These are phyloP conservation scores for Actinia tenebrosa DNA, from an alignment of 64 coral and sea anemone genomes.

Conservation along the genomic window DNA sequence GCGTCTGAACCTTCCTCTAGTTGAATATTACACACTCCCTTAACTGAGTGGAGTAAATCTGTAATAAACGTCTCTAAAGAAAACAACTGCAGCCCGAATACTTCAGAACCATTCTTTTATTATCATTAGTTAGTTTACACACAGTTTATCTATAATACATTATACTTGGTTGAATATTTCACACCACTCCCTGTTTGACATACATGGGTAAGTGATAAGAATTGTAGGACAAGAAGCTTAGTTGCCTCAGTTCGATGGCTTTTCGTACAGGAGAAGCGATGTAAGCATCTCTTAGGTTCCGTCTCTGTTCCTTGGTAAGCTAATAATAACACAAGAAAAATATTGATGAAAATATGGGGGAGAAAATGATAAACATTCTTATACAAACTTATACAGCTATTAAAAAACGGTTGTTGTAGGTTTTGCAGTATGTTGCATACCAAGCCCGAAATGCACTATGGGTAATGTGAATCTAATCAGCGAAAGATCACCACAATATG, in stretches of 20 bases:
- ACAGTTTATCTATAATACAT: neutral
- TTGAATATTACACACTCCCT: too few relatives aligned
- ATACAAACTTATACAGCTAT: too few relatives aligned
- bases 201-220: conserved; percentile 91
- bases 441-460: too few relatives aligned
- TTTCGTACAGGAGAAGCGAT: conserved; percentile 71
- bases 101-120: neutral
- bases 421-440: too few relatives aligned
- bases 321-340: conserved; percentile 13
- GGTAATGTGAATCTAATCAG: too few relatives aligned
- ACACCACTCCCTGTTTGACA: conserved; percentile 91
- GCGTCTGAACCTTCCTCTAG: too few relatives aligned
- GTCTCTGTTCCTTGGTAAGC: conserved; percentile 78
- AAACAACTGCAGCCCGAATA: neutral
- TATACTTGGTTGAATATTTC: neutral
- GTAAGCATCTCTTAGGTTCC: conserved; percentile 54
- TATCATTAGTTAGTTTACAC: neutral
- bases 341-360: neutral
- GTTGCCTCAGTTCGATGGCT: conserved; percentile 67
- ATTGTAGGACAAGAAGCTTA: conserved; percentile 93
- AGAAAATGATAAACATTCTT: neutral
- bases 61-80: too few relatives aligned
- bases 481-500: too few relatives aligned
- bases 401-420: too few relatives aligned
- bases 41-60: too few relatives aligned